Base-by-base conservation (phyloP, 30 jellyfish, hydroid and myxozoan genomes). In the Pelagia noctiluca region DNA sequence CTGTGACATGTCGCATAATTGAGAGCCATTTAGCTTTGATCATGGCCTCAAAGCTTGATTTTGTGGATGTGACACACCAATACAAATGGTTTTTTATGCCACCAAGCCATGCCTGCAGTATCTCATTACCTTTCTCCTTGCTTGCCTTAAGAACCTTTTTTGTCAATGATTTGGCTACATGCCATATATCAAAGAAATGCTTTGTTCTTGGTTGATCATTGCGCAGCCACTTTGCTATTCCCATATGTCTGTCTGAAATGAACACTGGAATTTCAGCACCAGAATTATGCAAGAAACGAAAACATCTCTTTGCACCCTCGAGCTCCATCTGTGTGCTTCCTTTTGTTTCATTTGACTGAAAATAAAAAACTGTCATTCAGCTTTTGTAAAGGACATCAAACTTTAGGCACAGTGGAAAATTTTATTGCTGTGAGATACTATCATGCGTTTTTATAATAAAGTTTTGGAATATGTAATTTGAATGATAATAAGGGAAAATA, bases 121-220 rank as follows among this genome's bases (percentile, higher is more conserved):
- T 73, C 76, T 38, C 75, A 50, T 28, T 12, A n/a, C 52, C 85
- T 50, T 46, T 73, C 75, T 46, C 75, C 35, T 63, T 63, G 46
- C 75, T 42, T 21, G 24, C 29, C 19, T 42, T 63, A 13, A 24
- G 23, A 13, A 63, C 13, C 38, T 13, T 24, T 13, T 35, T 63
- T 22, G 75, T 63, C 19, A 63, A 5, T 5, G 57, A 42, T 42
- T 42, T 42, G 8, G 57, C 57, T 8, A 82, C 29, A 60, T 82
- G 86, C 92, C 92, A 82, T 12, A 82, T 63, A 57, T 82, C 92
- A 82, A 82, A 82, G 37, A 29, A 82, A 23, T 82, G 92, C 34
- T 33, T 67, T 35, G 68, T 64, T 26, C 19, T 25, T 46, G 75
- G 28, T 50, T 23, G 77, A 24, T 82, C 50, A 35, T 65, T 69